phyloP scores from a whole-genome alignment of 2,113 vertebrate species.

The Lontra canadensis region DNA sequence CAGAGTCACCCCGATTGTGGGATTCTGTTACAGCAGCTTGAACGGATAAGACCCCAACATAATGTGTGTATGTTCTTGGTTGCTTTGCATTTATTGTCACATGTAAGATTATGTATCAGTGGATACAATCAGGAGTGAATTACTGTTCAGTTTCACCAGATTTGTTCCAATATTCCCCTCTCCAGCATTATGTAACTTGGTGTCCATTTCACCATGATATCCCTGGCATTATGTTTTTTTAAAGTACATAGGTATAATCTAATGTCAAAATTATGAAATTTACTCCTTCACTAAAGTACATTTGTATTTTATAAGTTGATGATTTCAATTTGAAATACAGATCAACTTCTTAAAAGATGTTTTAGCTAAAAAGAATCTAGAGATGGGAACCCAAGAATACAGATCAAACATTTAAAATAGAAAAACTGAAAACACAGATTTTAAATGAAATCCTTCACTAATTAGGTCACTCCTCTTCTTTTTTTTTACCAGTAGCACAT shows the following conservation, averaged over 20 bases:
- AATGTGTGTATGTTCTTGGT: background rate
- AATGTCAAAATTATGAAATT: constrained; percentile 7
- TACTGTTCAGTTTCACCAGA: background rate
- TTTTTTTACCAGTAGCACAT: background rate
- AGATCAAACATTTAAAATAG: background rate
- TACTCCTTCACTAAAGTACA: background rate
- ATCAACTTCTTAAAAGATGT: background rate
- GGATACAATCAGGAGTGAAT: background rate
- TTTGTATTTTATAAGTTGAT: background rate
- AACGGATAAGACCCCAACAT: background rate
- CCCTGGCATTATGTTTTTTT: background rate
- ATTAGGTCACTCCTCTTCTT: background rate
- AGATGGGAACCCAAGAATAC: background rate
- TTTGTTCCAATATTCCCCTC: background rate
- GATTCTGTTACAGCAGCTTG: background rate
- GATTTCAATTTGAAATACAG: background rate
- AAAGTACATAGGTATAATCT: background rate
- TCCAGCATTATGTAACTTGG: background rate
- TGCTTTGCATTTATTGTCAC: background rate
- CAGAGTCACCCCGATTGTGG: background rate
- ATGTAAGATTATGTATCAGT: background rate
- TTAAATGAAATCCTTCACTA: background rate
- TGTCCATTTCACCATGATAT: background rate
- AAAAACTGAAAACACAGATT: background rate
- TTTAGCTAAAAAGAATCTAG: background rate